Conservation (phyloP, 2,888 invertebrate species). For the Stegana nigrithorax region DNA sequence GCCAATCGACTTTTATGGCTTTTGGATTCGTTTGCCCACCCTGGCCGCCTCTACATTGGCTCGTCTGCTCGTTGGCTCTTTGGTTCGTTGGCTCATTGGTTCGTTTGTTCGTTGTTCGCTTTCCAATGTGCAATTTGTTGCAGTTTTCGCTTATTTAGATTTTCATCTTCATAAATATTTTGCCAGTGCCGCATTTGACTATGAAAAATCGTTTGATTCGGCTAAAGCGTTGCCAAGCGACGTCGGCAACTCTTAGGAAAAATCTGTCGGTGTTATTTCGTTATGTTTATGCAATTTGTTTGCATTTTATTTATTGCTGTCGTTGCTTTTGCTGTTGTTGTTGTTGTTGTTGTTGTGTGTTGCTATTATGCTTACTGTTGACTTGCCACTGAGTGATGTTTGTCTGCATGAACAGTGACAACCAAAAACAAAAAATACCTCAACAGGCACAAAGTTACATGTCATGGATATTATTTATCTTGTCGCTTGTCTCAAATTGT, state of each 20-base stretch:
- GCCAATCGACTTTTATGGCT: conserved; percentile 6
- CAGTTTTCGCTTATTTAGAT: conserved; percentile 10
- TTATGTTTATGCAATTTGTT: too few species aligned
- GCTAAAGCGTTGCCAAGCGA: too few species aligned
- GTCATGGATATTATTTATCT: too few species aligned
- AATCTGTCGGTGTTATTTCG: conserved; percentile 27
- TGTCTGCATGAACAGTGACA: too few species aligned
- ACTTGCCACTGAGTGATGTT: too few species aligned
- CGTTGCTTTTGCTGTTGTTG: conserved; percentile 3
- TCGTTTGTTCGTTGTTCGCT: not conserved
- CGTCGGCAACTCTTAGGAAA: too few species aligned
- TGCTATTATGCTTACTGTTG: too few species aligned
- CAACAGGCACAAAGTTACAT: too few species aligned
- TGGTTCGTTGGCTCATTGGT: not conserved
- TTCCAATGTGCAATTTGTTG: not conserved
- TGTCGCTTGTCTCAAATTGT: too few species aligned
- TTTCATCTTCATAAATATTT: conserved; percentile 16
- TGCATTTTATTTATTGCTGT: too few species aligned
- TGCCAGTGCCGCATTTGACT: conserved; percentile 35
- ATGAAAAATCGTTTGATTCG: conserved; percentile 38
- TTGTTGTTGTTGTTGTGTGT: conserved; percentile 4
- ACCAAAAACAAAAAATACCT: too few species aligned
- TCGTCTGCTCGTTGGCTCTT: too few species aligned
- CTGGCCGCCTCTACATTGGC: not conserved
- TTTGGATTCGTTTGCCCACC: conserved; percentile 11